Conservation (phyloP, 2,888 invertebrate genomes). For the Electrophaes corylata region DNA sequence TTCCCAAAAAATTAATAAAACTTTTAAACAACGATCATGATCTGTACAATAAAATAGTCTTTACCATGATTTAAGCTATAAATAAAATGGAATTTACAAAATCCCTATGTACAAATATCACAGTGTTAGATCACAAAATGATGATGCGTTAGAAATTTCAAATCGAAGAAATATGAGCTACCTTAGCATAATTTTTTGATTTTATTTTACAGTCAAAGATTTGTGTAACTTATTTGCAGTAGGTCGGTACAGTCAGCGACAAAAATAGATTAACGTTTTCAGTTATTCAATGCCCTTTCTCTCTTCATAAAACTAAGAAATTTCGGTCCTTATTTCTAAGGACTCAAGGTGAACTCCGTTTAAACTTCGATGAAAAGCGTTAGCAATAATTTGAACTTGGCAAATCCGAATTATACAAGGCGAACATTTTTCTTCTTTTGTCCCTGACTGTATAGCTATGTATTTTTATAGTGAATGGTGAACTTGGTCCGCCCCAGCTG, state of each 20-base stretch:
- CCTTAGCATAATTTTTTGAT: slow-evolving; percentile 20
- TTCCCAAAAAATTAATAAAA: slow-evolving; percentile 60
- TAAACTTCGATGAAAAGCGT: no score
- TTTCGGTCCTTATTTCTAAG: no score
- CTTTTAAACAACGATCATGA: slow-evolving; percentile 54
- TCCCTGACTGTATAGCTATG: no score
- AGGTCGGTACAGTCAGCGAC: neutral
- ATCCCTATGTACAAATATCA: slow-evolving; percentile 73
- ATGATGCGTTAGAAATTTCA: slow-evolving; percentile 21
- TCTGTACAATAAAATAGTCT: slow-evolving; percentile 64
- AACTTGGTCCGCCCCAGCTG: slow-evolving; percentile 77
- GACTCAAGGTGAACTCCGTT: no score
- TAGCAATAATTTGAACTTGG: no score
- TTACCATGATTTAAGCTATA: slow-evolving; percentile 67
- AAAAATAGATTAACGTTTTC: no score
- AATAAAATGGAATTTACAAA: slow-evolving; percentile 69
- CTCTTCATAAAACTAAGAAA: no score
- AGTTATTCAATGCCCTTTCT: no score
- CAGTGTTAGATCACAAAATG: slow-evolving; percentile 51
- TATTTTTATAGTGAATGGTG: slow-evolving; percentile 63
- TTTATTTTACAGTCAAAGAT: slow-evolving; percentile 15
- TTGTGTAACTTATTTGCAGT: slow-evolving; percentile 1
- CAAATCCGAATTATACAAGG: no score
- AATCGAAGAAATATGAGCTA: slow-evolving; percentile 6
- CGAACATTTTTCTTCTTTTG: no score